Evolutionary conservation across 2,888 invertebrate genomes (phyloP).

Genomic region (Melanotus villosus): DNA sequence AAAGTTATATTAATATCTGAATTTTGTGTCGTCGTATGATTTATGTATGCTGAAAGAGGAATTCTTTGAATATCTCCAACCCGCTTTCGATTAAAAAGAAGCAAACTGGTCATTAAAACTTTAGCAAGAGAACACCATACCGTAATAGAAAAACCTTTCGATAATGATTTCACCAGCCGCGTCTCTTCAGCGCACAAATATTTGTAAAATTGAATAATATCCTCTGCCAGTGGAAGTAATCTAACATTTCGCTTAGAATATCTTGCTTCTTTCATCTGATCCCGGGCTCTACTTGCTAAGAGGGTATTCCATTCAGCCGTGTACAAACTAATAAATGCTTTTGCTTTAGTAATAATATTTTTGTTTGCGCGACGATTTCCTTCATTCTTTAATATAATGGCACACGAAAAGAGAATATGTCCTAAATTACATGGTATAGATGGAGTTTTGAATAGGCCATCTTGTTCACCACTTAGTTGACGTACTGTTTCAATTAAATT

Average conservation of each 20-base stretch:
- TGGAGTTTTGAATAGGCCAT: no score
- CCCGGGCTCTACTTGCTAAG: background rate
- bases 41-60: background rate
- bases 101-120: background rate
- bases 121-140: background rate
- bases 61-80: background rate
- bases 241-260: background rate
- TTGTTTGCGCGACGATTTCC: background rate
- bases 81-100: background rate
- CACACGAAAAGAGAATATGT: background rate
- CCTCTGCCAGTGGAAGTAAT: background rate
- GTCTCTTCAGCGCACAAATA: background rate
- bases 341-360: background rate
- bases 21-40: background rate
- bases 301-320: background rate
- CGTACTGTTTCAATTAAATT: background rate
- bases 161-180: background rate
- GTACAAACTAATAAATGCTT: background rate
- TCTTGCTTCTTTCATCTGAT: background rate
- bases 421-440: background rate
- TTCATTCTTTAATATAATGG: background rate
- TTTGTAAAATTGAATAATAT: background rate
- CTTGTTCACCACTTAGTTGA: no score
- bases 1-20: background rate
- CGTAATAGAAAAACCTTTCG: background rate